Percentiles rank a stretch among this genome's conserved stretches.
phyloP scores from a whole-genome alignment of 2,113 vertebrate species.

The Actenoides hombroni region DNA sequence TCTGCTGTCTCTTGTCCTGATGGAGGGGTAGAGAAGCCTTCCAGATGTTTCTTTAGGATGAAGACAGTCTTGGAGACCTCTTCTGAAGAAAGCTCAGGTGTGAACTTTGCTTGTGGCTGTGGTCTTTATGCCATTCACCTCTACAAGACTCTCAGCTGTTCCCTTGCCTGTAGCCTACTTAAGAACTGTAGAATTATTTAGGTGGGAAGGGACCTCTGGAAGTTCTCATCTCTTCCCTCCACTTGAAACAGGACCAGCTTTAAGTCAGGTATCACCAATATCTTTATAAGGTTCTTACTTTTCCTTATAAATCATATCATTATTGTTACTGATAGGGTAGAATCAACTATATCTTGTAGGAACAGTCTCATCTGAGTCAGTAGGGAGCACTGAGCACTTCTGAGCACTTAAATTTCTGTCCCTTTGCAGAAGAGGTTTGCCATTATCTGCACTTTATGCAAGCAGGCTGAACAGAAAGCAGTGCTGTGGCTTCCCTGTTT shows the following conservation, averaged over 20 bases:
- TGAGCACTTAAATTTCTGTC: neutral
- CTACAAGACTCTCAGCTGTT: neutral
- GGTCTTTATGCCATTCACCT: neutral
- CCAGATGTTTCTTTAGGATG: neutral
- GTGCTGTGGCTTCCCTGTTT: neutral
- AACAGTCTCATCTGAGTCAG: neutral
- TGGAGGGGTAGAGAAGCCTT: neutral
- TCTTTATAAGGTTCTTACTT: neutral
- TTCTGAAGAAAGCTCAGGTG: neutral
- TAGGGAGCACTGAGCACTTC: neutral
- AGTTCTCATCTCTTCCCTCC: neutral
- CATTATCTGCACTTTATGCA: neutral
- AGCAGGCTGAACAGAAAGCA: neutral
- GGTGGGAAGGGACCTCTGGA: neutral
- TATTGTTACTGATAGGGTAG: neutral
- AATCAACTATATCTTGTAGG: neutral
- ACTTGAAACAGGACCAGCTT: neutral
- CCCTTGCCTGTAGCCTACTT: neutral
- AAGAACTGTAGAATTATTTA: neutral
- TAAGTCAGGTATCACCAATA: neutral
- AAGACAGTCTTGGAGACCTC: neutral
- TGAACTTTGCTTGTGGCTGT: neutral
- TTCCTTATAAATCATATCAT: neutral
- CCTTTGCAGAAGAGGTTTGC: neutral
- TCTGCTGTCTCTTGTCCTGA: neutral